Percentiles rank a stretch among this genome's conserved stretches.
These are phyloP conservation scores for Halcyon smyrnensis DNA, from an alignment of 2,797 vertebrate species.

Conservation along the genomic window DNA sequence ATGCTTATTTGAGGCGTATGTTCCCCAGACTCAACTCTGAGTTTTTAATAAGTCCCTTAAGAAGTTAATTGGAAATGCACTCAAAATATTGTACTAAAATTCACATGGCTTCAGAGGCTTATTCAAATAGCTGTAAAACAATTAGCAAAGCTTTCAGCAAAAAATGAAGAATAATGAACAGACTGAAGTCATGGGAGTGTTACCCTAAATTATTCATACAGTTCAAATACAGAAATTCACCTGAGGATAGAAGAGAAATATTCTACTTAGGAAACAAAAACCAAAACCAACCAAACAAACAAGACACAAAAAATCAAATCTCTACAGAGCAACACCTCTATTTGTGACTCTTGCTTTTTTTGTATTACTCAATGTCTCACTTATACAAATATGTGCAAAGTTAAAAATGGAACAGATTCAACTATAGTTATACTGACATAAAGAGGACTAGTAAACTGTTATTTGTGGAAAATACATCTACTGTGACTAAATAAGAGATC, in stretches of 20 bases:
- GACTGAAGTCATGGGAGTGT: neutral
- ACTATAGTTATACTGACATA: neutral
- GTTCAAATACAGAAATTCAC: conserved; percentile 21
- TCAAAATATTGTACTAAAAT: conserved; percentile 1
- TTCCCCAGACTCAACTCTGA: neutral
- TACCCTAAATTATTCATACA: conserved; percentile 1
- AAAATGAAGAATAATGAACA: neutral
- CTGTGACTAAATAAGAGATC: neutral
- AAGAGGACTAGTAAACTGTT: neutral
- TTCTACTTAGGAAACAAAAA: neutral
- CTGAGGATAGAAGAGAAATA: neutral
- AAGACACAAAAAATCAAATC: neutral
- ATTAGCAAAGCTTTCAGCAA: neutral
- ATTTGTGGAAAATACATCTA: neutral
- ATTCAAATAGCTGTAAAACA: conserved; percentile 31
- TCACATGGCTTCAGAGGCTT: neutral
- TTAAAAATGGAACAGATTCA: neutral
- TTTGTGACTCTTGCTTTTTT: neutral
- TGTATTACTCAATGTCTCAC: neutral
- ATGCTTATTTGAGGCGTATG: neutral
- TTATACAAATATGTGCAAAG: neutral
- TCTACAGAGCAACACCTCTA: neutral
- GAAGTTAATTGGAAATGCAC: neutral
- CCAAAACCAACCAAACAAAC: neutral
- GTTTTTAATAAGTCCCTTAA: neutral